Base-by-base conservation (phyloP, 2,113 vertebrate genomes). In the Cololabis saira region DNA sequence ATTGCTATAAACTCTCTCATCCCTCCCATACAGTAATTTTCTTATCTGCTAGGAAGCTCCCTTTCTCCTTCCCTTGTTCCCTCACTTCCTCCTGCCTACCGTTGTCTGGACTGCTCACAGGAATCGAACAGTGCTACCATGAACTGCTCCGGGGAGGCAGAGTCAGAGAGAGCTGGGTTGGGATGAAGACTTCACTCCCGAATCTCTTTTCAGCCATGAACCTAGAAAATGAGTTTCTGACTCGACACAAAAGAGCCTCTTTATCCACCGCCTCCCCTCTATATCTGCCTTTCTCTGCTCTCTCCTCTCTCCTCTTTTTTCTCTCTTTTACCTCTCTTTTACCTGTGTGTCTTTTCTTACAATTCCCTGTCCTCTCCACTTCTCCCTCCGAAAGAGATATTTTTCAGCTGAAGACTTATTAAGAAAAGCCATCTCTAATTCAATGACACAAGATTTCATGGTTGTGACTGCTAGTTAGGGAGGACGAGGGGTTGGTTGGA, bases 11-110 rank as follows among this genome's bases (percentile, higher is more conserved):
- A 65, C 69, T 61, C n/a, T n/a, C n/a, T n/a, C n/a, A 64, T 63
- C 60, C 70, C 51, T 55, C 81, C 42, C 80, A 80, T 27, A 72
- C 71, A 50, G 81, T 76, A 67, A 91, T 90, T 94, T 94, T 95
- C 93, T 95, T 96, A 97, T 96, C 95, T 92, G 95, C 95, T 97
- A 98, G 97, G 95, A 96, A 97, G 96, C 95, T 95, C 94, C 92
- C 94, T 94, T 94, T 95, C 95, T 93, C 92, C 93, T 91, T 86
- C 76, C 64, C 91, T 92, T 82, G 24, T 5, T 27, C 5, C 75
- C 65, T 75, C 64, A 56, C 91, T 92, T 95, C 55, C 70, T 70
- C 41, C 60, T 22, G 45, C 92, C 94, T 95, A 91, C 88, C 74
- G 80, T 94, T 81, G 54, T 85, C 74, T 83, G 58, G 86, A 93